Conservation (phyloP, 2,888 invertebrate species). For the Schizaphis graminum region DNA sequence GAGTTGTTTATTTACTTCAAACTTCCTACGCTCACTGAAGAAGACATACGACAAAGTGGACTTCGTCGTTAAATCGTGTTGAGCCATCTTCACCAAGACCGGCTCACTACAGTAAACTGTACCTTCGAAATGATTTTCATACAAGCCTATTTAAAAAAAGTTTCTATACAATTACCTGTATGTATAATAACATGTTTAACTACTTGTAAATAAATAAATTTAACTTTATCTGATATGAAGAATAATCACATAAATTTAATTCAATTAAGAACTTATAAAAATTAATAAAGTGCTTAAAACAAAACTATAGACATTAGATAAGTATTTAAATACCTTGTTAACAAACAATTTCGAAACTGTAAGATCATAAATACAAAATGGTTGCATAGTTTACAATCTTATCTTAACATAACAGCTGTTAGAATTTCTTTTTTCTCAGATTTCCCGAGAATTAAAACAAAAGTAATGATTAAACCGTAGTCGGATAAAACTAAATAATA, state of each 20-base stretch:
- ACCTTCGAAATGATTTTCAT: background rate
- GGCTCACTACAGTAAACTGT: too few relatives aligned
- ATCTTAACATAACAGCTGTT: background rate
- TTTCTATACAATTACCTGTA: background rate
- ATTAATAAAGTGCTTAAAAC: background rate
- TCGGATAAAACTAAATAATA: background rate
- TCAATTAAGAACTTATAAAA: background rate
- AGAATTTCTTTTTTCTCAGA: background rate
- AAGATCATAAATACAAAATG: background rate
- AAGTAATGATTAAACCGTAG: background rate
- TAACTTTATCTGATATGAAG: background rate
- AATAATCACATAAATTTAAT: background rate
- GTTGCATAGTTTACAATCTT: background rate
- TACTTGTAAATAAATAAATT: background rate
- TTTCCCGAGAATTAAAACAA: background rate
- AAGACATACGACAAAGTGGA: too few relatives aligned
- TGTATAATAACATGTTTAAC: background rate
- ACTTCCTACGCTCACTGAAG: too few relatives aligned
- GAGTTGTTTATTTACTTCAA: too few relatives aligned
- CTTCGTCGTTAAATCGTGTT: too few relatives aligned
- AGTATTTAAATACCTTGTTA: background rate
- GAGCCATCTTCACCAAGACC: too few relatives aligned
- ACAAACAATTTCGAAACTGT: background rate
- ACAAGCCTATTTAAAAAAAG: background rate
- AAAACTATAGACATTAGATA: background rate